Conservation (phyloP, 2,113 vertebrate species). For the Otus sunia region DNA sequence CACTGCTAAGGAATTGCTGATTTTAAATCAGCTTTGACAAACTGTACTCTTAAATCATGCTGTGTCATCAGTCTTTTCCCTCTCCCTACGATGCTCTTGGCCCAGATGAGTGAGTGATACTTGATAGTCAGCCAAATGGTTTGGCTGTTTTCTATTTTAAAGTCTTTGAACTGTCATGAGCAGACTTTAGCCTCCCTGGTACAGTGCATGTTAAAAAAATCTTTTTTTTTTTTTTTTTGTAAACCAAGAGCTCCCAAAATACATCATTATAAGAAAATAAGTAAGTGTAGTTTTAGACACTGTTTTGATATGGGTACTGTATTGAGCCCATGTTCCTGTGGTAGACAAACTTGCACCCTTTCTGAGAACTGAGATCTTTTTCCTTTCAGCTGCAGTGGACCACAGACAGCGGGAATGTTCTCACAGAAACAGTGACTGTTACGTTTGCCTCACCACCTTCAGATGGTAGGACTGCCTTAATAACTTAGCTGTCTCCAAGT, state of each 20-base stretch:
- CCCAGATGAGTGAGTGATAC: background rate
- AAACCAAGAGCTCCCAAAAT: background rate
- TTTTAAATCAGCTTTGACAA: background rate
- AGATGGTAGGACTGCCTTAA: conserved; percentile 73
- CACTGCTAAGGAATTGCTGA: background rate
- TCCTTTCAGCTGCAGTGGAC: conserved; percentile 80
- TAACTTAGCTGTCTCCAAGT: background rate
- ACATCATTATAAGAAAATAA: background rate
- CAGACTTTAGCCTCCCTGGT: background rate
- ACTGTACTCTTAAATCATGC: background rate
- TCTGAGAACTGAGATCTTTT: conserved; percentile 25
- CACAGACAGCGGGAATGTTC: conserved; percentile 74
- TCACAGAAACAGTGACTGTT: conserved; percentile 83
- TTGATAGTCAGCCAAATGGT: background rate
- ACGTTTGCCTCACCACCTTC: conserved; percentile 71
- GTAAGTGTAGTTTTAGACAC: background rate
- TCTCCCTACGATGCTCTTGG: background rate
- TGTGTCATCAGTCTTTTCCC: background rate
- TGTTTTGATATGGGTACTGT: background rate
- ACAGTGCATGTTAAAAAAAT: background rate
- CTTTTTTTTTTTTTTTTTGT: background rate
- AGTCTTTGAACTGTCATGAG: background rate
- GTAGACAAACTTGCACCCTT: background rate
- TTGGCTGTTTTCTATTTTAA: background rate
- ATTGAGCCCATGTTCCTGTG: background rate